Conservation (phyloP, 53 echinoderm and acorn worm species). For the Temnopleurus reevesii region DNA sequence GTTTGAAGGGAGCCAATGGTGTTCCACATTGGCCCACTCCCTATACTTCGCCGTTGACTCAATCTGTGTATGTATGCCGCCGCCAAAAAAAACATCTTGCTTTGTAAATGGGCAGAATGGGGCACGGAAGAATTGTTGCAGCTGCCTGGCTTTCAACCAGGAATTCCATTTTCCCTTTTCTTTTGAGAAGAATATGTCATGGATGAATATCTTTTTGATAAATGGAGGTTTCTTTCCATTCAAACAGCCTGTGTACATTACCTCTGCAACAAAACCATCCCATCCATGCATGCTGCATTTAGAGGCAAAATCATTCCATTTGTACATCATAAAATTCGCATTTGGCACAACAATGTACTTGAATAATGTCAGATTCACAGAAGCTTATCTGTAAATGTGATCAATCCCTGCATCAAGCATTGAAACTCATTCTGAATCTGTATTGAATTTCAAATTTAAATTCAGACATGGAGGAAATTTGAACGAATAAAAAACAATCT, state of each 20-base stretch:
- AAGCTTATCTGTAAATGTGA: neutral
- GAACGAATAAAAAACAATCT: too few relatives aligned
- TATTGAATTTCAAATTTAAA: too few relatives aligned
- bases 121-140: conserved; percentile 28
- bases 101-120: conserved; percentile 9
- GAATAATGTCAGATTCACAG: neutral
- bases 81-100: neutral
- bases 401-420: neutral
- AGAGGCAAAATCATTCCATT: conserved; percentile 23
- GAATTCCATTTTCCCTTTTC: conserved; percentile 30
- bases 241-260: neutral
- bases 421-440: too few relatives aligned
- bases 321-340: conserved; percentile 32
- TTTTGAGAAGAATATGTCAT: conserved; percentile 28
- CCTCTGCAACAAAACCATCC: neutral
- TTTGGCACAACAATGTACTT: neutral
- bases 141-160: conserved; percentile 21
- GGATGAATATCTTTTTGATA: conserved; percentile 40
- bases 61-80: neutral
- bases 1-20: neutral
- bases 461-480: too few relatives aligned
- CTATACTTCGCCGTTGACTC: neutral
- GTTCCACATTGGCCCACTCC: neutral
- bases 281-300: conserved; percentile 17
- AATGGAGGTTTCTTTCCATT: conserved; percentile 14